phyloP scores from a whole-genome alignment of 2,888 invertebrate genomes.

The Lochmaea crataegi region DNA sequence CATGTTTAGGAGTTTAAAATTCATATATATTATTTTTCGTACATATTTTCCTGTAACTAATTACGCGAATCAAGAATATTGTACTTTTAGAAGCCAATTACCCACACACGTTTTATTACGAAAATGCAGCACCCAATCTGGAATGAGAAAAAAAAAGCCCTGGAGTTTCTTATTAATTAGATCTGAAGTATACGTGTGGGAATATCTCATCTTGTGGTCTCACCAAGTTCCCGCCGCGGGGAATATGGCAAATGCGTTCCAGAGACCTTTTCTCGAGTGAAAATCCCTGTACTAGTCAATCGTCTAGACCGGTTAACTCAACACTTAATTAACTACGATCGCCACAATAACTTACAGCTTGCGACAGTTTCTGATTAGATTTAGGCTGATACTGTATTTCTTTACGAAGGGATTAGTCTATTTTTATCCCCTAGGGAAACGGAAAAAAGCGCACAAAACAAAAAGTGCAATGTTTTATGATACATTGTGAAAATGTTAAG shows the following conservation, averaged over 20 bases:
- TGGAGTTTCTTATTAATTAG: conserved; percentile 24
- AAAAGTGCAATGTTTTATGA: too few species aligned
- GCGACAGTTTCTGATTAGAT: background rate
- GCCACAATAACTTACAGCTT: conserved; percentile 10
- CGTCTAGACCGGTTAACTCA: conserved; percentile 35
- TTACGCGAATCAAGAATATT: background rate
- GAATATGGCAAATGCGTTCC: conserved; percentile 35
- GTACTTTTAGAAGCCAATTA: background rate
- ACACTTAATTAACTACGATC: conserved; percentile 33
- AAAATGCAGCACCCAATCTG: background rate
- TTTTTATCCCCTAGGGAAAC: too few species aligned
- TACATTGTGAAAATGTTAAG: too few species aligned
- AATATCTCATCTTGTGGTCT: conserved; percentile 35
- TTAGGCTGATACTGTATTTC: background rate
- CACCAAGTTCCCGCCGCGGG: conserved; percentile 29
- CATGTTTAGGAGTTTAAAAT: too few species aligned
- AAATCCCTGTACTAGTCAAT: conserved; percentile 42
- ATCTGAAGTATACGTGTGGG: conserved; percentile 31
- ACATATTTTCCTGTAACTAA: too few species aligned
- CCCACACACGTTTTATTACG: background rate
- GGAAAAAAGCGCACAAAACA: background rate
- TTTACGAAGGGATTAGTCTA: too few species aligned
- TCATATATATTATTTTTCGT: too few species aligned
- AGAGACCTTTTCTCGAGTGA: conserved; percentile 36
- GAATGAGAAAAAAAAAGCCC: conserved; percentile 1